phyloP scores from a whole-genome alignment of 2,888 invertebrate genomes.

The Erebia ligea region DNA sequence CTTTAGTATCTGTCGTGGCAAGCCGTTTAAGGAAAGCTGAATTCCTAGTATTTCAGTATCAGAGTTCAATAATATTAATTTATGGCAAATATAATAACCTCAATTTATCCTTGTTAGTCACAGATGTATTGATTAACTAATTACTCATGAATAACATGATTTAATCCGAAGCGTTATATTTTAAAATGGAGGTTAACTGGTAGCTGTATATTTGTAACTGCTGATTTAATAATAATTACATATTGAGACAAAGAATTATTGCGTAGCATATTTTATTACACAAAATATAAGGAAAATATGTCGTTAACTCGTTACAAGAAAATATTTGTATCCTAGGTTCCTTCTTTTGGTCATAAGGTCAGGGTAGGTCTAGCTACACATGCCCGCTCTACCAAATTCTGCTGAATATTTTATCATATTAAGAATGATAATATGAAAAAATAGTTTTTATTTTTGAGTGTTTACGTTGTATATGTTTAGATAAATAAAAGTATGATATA shows the following conservation, averaged over 20 bases:
- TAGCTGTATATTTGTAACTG: background rate
- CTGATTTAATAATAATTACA: background rate
- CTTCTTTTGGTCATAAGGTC: no score
- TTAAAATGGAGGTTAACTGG: background rate
- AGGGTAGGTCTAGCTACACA: no score
- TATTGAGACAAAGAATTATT: background rate
- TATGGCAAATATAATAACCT: slow-evolving; percentile 3
- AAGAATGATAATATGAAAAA: no score
- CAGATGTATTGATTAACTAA: slow-evolving; percentile 13
- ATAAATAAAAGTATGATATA: no score
- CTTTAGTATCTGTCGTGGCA: no score
- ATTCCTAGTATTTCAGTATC: background rate
- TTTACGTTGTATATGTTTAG: no score
- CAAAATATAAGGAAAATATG: no score
- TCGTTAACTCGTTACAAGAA: background rate
- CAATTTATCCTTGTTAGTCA: slow-evolving; percentile 13
- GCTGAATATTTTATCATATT: no score
- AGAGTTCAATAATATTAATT: slow-evolving; percentile 6
- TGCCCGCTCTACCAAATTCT: no score
- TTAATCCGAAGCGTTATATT: background rate
- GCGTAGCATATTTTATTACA: background rate
- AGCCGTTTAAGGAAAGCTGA: background rate
- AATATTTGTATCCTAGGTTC: no score
- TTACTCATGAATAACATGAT: slow-evolving; percentile 8
- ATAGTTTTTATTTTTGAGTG: no score